Evolutionary conservation across 2,888 invertebrate species (phyloP), one percentile per base, ranked within the genome.

Genomic region (Drosophila melanosoma): DNA sequence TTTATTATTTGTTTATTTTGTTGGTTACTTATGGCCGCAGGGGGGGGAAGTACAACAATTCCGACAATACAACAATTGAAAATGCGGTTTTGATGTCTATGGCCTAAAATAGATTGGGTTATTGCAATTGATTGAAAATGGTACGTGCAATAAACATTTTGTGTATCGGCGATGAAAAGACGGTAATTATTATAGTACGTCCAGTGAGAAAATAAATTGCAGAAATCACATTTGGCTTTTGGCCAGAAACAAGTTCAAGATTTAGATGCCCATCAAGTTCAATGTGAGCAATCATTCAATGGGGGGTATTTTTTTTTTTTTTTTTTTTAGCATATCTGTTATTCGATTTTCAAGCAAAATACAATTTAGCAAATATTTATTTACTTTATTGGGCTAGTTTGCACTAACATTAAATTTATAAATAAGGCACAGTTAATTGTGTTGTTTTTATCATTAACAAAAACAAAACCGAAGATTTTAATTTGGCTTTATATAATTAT

Each of bases 1-100:
- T 70, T 71, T 71, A 63, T 86, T 71, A 73, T 86, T 89, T 87
- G 84, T 89, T 87, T 83, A 69, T 82, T 83, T 70, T 42, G 23
- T 15, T 26, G 7, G 20, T 59, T 35, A 2, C 17, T 40, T 69
- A 36, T 61, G 20, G 32, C 35, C 40, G 29, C 15, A 20, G 17
- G 0, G 38, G n/a, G 3, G 4, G 4, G 26, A 12, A 12, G 38
- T 12, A 5, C n/a, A 68, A 53, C 40, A 57, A 38, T 42, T 48
- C 35, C 51, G 32, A 35, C 51, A 36, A 35, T 42, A 40, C n/a
- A 40, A 49, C 52, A 45, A 62, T 71, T 67, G 76, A 84, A 84
- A 87, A 68, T 77, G 88, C 73, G 81, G 69, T 83, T 82, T 69
- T 65, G 61, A 71, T 83, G 82, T 72, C 61, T 54, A 42, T 36